Base-by-base conservation (phyloP, 2,797 vertebrate genomes). In the Lycodopsis pacificus region DNA sequence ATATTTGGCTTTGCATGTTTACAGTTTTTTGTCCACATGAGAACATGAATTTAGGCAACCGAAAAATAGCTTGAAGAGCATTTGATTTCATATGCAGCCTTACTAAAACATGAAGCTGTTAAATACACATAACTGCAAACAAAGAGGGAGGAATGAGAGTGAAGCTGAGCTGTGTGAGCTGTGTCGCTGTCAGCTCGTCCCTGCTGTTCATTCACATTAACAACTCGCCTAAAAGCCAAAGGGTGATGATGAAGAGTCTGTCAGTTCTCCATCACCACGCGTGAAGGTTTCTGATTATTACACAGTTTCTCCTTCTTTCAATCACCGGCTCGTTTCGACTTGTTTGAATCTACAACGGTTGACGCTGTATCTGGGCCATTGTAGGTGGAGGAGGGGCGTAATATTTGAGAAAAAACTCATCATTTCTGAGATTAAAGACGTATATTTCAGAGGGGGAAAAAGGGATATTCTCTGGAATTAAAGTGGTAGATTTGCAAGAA, bases 181-280 rank as follows among this genome's bases (percentile, higher is more conserved):
- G 32, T 7, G 49, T 76, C 54, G 5, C 42, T 78, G 71, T 86
- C 79, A 81, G 71, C 73, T 73, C 63, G 34, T 71, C 56, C 61
- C 79, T 22, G 71, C 79, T 80, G 59, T 32, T 80, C 34, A 13
- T 40, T 38, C 51, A 22, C 32, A 4, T 71, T 81, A 68, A 73
- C 56, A 62, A 7, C n/a, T 4, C 3, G 19, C 17, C 49, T 54
- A 64, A 25, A 5, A 71, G 48, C 49, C 68, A 36, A 57, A 51
- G 8, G 13, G 51, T 73, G 57, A 83, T 53, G 58, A 65, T 22
- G 38, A 74, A 59, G 65, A 76, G 59, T 36, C 63, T 57, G 22
- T 62, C n/a, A 8, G 64, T 4, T 73, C 69, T 74, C 34, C 72
- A n/a, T 80, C 44, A 14, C 67, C 38, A n/a, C 19, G 0, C 48